A percentile compares a stretch with the other conserved stretches of the same genome.
Evolutionary conservation across 2,113 vertebrate genomes (phyloP).

Genomic region (Alligator mississippiensis): DNA sequence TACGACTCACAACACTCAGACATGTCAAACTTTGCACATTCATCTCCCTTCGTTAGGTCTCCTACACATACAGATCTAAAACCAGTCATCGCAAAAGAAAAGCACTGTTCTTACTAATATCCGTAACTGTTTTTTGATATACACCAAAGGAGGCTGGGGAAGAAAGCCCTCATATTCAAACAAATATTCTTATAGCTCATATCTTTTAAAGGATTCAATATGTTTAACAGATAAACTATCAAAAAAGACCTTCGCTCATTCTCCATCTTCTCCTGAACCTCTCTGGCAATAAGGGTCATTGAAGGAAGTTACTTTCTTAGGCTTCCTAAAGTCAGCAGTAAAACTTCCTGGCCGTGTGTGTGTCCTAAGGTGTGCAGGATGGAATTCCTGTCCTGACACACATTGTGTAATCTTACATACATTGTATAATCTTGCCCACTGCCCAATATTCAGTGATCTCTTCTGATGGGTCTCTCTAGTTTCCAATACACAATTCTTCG

Average conservation of each 20-base stretch:
- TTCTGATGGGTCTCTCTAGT: not conserved
- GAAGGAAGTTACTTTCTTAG: not conserved
- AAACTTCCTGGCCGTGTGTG: not conserved
- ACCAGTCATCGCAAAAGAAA: not conserved
- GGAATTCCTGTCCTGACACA: not conserved
- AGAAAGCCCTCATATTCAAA: not conserved
- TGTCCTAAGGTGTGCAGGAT: not conserved
- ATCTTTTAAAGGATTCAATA: not conserved
- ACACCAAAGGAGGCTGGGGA: not conserved
- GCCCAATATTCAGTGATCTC: not conserved
- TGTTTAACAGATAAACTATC: not conserved
- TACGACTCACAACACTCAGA: not conserved
- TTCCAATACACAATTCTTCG: not conserved
- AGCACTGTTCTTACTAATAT: conserved; percentile 30
- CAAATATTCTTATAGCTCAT: not conserved
- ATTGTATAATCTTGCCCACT: not conserved
- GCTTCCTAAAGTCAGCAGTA: not conserved
- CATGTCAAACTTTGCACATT: not conserved
- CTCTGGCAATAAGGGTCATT: not conserved
- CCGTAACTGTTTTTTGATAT: not conserved
- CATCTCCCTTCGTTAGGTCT: not conserved
- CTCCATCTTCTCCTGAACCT: not conserved
- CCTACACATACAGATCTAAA: not conserved
- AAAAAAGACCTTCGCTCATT: not conserved
- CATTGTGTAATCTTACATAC: not conserved